These are phyloP conservation scores for Temnothorax rugatulus DNA, from an alignment of 2,888 invertebrate species.

Conservation along the genomic window DNA sequence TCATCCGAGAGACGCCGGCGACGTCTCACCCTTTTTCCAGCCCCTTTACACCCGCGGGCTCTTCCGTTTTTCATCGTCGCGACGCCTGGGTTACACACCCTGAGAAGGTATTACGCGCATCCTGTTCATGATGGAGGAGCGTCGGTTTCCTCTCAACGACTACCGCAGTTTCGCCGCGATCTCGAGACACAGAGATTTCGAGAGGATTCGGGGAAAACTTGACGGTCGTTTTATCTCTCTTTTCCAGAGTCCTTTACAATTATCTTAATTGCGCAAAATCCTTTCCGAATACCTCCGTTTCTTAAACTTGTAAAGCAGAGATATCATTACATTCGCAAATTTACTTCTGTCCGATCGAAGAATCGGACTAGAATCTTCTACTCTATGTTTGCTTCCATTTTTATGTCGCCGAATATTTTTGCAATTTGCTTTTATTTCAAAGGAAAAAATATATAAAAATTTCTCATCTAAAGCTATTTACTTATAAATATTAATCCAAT, in stretches of 20 bases:
- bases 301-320: background rate
- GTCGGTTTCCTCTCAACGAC: constrained; percentile 61
- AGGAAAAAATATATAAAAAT: background rate
- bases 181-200: constrained; percentile 32
- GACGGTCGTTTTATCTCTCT: background rate
- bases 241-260: background rate
- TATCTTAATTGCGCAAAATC: constrained; percentile 27
- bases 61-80: constrained; percentile 70
- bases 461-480: constrained; percentile 1
- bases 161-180: constrained; percentile 5
- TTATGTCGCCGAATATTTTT: background rate
- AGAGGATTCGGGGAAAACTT: constrained; percentile 23
- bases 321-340: background rate
- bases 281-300: background rate
- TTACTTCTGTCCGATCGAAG: background rate
- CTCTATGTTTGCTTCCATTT: background rate
- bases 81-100: constrained; percentile 61
- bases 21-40: constrained; percentile 60
- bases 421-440: background rate
- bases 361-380: too few species aligned
- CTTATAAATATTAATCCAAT: background rate
- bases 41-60: constrained; percentile 36
- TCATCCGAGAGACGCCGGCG: constrained; percentile 63
- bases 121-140: constrained; percentile 69
- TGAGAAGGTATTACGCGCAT: constrained; percentile 69